Evolutionary conservation across 2,113 vertebrate genomes (phyloP).

Genomic region (Gasterosteus nipponicus): DNA sequence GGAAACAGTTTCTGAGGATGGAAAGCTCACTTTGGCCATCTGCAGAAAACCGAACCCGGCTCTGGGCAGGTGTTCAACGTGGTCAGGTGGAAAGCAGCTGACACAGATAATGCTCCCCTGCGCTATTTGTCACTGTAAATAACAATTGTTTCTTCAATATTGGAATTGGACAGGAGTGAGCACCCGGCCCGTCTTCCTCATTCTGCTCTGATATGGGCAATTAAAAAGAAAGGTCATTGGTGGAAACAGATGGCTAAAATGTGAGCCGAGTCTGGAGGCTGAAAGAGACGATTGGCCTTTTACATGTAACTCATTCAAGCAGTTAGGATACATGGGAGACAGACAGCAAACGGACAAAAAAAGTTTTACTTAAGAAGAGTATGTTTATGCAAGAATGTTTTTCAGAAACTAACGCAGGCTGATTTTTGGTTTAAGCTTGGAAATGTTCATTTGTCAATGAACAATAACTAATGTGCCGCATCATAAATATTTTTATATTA

Average conservation of each 20-base stretch:
- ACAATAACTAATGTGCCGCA: no score
- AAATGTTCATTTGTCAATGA: neutral
- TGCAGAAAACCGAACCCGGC: conserved; percentile 67
- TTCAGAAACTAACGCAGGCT: conserved; percentile 14
- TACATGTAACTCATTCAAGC: conserved; percentile 32
- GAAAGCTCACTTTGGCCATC: conserved; percentile 70
- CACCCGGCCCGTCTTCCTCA: conserved; percentile 65
- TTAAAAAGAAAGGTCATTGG: conserved; percentile 81
- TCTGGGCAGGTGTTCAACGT: conserved; percentile 77
- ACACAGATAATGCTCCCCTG: conserved; percentile 52
- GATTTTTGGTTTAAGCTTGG: conserved; percentile 1
- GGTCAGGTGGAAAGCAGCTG: conserved; percentile 80
- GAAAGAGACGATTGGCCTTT: conserved; percentile 74
- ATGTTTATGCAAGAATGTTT: conserved; percentile 24
- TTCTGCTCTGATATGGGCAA: conserved; percentile 74
- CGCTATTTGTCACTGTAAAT: conserved; percentile 74
- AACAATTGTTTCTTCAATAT: conserved; percentile 73
- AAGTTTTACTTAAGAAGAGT: conserved; percentile 37
- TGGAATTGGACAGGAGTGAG: conserved; percentile 65
- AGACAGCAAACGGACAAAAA: conserved; percentile 31
- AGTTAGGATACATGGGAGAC: conserved; percentile 37
- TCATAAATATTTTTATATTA: no score
- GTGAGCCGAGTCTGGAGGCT: conserved; percentile 54
- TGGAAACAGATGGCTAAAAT: conserved; percentile 75
- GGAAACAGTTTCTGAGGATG: conserved; percentile 53